Conservation (phyloP, 1,140 invertebrate genomes). For the Bombus terrestris region DNA sequence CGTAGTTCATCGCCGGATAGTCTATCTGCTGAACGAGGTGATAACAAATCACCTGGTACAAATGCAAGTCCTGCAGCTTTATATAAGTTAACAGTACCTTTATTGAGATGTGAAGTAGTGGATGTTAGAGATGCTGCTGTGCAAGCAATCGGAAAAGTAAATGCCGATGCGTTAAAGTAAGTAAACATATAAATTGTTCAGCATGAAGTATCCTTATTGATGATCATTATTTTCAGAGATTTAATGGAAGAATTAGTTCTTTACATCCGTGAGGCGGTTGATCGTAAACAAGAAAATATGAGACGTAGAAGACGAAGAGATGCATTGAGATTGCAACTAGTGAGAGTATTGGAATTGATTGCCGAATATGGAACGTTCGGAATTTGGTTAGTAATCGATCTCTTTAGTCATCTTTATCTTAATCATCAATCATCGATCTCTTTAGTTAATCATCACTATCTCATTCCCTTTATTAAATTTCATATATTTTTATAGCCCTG, state of each 20-base stretch:
- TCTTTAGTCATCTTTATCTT: not conserved
- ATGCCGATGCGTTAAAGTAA: constrained; percentile 96
- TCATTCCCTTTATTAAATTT: not conserved
- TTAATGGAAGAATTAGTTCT: constrained; percentile 97
- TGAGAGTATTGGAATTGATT: constrained; percentile 95
- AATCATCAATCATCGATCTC: not conserved
- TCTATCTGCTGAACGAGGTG: constrained; percentile 90
- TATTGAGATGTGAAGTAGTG: constrained; percentile 93
- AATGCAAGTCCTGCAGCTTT: constrained; percentile 90
- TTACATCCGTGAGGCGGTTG: constrained; percentile 97
- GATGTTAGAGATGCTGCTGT: constrained; percentile 97
- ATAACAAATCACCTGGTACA: constrained; percentile 85
- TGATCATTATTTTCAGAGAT: constrained; percentile 86
- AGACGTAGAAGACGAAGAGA: constrained; percentile 93
- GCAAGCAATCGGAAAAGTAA: constrained; percentile 95
- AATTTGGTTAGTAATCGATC: constrained; percentile 85
- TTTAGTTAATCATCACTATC: not conserved
- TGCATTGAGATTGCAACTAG: constrained; percentile 94
- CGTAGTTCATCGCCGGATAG: constrained; percentile 93
- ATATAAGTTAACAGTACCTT: constrained; percentile 95
- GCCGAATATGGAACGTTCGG: constrained; percentile 96
- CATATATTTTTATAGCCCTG: constrained; percentile 84
- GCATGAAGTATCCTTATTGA: not conserved
- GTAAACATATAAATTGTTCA: constrained; percentile 64
- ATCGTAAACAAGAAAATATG: constrained; percentile 98